phyloP scores from a whole-genome alignment of 2,113 vertebrate genomes.

The Agapornis roseicollis region DNA sequence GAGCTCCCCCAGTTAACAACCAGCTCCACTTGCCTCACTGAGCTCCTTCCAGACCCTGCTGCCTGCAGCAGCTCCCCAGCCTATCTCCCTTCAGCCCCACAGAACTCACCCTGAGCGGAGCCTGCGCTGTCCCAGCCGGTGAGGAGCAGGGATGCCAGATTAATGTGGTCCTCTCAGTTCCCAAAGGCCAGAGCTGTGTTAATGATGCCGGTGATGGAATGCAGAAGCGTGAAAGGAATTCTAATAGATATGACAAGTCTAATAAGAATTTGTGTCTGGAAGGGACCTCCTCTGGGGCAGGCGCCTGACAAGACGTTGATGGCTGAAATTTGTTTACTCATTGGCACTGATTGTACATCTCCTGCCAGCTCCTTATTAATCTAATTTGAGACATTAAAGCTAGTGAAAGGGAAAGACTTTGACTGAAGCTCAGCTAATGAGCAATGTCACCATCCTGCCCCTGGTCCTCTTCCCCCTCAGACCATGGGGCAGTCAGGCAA shows the following conservation, averaged over 20 bases:
- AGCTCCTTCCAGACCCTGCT: background rate
- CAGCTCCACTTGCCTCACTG: no score
- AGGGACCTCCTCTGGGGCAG: slow-evolving; percentile 83
- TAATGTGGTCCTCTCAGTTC: slow-evolving; percentile 59
- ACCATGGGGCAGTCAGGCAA: background rate
- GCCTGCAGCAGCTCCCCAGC: background rate
- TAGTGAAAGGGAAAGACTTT: slow-evolving; percentile 26
- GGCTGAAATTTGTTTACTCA: slow-evolving; percentile 82
- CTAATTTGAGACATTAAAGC: slow-evolving; percentile 79
- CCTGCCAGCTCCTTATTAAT: slow-evolving; percentile 79
- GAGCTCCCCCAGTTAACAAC: background rate
- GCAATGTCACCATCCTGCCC: slow-evolving; percentile 58
- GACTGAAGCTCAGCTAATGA: slow-evolving; percentile 61
- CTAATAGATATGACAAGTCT: slow-evolving; percentile 98
- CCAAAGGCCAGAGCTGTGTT: slow-evolving; percentile 73
- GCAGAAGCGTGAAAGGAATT: slow-evolving; percentile 92
- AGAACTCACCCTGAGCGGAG: background rate
- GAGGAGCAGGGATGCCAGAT: slow-evolving; percentile 40
- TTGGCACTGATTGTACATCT: slow-evolving; percentile 69
- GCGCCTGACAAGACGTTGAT: slow-evolving; percentile 82
- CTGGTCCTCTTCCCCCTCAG: background rate
- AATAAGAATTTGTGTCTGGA: slow-evolving; percentile 92
- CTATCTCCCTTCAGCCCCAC: background rate
- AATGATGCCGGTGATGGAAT: slow-evolving; percentile 86
- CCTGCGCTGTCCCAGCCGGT: slow-evolving; percentile 2